A percentile compares a stretch with the other conserved stretches of the same genome.
These are phyloP conservation scores for Leptinotarsa defecta DNA, from an alignment of 1,140 invertebrate species.

Conservation along the genomic window DNA sequence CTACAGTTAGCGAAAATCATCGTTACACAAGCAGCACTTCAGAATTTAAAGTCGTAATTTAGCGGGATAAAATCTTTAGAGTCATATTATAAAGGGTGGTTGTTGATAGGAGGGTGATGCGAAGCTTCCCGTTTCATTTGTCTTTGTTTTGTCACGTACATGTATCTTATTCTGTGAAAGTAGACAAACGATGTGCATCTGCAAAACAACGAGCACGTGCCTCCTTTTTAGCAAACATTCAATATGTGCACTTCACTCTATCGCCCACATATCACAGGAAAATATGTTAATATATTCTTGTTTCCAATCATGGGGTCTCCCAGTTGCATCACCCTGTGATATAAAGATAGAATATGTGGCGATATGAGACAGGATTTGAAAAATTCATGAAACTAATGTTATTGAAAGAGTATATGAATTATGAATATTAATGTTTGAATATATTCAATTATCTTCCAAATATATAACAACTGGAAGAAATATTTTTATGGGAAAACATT, in stretches of 20 bases:
- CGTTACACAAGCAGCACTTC: neutral
- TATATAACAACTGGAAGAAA: too few relatives aligned
- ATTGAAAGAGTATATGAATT: too few relatives aligned
- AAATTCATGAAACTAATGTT: too few relatives aligned
- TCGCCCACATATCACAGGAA: conserved; percentile 10
- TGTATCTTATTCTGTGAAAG: conserved; percentile 30
- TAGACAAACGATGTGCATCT: conserved; percentile 16
- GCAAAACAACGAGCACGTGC: conserved; percentile 34
- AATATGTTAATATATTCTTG: neutral
- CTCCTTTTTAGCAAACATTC: conserved; percentile 37
- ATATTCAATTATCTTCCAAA: too few relatives aligned
- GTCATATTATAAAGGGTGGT: conserved; percentile 24
- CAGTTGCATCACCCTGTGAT: neutral
- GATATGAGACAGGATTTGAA: too few relatives aligned
- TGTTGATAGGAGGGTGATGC: conserved; percentile 35
- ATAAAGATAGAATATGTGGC: too few relatives aligned
- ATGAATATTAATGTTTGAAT: too few relatives aligned
- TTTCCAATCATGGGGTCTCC: neutral
- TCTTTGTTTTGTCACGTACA: conserved; percentile 40
- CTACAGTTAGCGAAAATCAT: neutral
- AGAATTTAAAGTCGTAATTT: conserved; percentile 4
- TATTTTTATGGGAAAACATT: too few relatives aligned
- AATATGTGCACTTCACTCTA: conserved; percentile 33
- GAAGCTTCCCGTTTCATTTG: conserved; percentile 38
- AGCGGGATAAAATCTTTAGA: conserved; percentile 22